Conservation (phyloP, 2,113 vertebrate genomes). For the Hucho hucho region DNA sequence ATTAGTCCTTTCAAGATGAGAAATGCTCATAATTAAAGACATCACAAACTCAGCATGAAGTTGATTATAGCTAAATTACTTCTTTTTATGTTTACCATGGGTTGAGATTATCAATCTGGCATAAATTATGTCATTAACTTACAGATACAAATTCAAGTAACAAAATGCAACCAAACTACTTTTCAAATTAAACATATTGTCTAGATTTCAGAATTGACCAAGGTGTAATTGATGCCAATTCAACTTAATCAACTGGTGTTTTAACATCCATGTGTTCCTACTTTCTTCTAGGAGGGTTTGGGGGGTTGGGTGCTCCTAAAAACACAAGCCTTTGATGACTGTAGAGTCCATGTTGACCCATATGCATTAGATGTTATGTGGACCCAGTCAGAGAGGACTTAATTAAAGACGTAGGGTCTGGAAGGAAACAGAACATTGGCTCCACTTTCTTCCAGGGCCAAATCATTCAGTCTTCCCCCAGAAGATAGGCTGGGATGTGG, state of each 20-base stretch:
- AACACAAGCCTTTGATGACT: neutral
- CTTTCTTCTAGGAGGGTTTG: neutral
- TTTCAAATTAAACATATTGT: slow-evolving; percentile 15
- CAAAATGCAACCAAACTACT: slow-evolving; percentile 2
- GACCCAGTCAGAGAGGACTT: slow-evolving; percentile 21
- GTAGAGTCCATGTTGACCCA: slow-evolving; percentile 11
- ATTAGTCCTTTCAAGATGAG: neutral
- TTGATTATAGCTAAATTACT: slow-evolving; percentile 42
- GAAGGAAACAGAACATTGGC: slow-evolving; percentile 12
- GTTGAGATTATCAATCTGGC: slow-evolving; percentile 42
- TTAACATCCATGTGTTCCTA: neutral
- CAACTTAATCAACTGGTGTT: slow-evolving; percentile 19
- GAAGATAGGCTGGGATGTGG: too few species aligned
- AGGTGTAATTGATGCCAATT: slow-evolving; percentile 22
- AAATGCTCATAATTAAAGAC: slow-evolving; percentile 26
- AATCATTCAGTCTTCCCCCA: too few species aligned
- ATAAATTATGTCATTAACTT: slow-evolving; percentile 49
- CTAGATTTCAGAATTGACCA: slow-evolving; percentile 19
- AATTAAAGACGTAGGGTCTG: slow-evolving; percentile 15
- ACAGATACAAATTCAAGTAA: slow-evolving; percentile 41
- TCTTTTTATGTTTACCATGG: slow-evolving; percentile 40
- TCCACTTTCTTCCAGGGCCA: slow-evolving; percentile 54
- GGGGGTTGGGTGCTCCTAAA: neutral
- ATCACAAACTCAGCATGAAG: slow-evolving; percentile 27
- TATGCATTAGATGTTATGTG: slow-evolving; percentile 36